Evolutionary conservation across 2,113 vertebrate genomes (phyloP).

Genomic region (Trematocara zebra): DNA sequence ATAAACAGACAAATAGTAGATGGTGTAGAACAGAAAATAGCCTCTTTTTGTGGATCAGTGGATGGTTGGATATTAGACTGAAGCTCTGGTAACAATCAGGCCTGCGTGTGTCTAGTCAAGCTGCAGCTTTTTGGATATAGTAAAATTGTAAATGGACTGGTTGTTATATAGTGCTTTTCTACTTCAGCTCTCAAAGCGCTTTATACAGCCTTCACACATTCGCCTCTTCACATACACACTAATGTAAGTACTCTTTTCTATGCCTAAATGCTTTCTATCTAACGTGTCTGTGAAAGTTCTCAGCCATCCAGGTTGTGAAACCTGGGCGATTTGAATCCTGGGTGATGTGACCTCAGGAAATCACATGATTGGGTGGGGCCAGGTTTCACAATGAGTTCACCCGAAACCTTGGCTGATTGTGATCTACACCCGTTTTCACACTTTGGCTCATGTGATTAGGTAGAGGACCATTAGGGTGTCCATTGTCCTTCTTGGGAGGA

Average conservation of each 20-base stretch:
- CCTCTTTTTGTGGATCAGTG: not conserved
- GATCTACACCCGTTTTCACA: not conserved
- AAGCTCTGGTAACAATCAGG: not conserved
- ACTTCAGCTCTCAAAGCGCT: not conserved
- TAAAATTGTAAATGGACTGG: not conserved
- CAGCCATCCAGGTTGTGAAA: not conserved
- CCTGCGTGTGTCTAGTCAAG: not conserved
- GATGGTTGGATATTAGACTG: not conserved
- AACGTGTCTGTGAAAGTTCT: not conserved
- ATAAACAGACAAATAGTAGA: slow-evolving; percentile 29
- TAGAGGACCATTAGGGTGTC: not conserved
- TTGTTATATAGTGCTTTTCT: not conserved
- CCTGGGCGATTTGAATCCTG: not conserved
- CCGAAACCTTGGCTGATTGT: not conserved
- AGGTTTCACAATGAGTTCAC: not conserved
- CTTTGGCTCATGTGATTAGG: not conserved
- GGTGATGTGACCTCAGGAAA: not conserved
- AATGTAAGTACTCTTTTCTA: not conserved
- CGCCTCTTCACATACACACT: not conserved
- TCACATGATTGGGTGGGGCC: not conserved
- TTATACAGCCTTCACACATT: not conserved
- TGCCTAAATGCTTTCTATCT: not conserved
- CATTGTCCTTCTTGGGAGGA: not conserved
- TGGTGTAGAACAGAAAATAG: not conserved
- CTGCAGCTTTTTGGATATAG: not conserved